phyloP scores from a whole-genome alignment of 2,888 invertebrate species.

The Drosophila paramelanica region DNA sequence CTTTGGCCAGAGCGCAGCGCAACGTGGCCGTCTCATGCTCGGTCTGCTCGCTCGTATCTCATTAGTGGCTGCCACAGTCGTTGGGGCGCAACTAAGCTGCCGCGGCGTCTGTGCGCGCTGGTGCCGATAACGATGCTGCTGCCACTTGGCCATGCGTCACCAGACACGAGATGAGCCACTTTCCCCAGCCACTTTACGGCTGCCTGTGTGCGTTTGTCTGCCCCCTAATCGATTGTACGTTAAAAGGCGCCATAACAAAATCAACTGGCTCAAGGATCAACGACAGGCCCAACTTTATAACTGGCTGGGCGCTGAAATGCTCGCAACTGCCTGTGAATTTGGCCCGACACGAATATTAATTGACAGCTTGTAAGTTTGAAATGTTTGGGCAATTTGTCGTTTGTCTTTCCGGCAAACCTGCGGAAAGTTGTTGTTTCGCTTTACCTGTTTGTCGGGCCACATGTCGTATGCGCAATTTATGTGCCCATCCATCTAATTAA shows the following conservation, averaged over 20 bases:
- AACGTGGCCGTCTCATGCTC: constrained; percentile 20
- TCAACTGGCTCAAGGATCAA: constrained; percentile 46
- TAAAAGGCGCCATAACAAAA: constrained; percentile 52
- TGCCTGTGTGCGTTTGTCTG: constrained; percentile 15
- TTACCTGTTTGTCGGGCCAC: constrained; percentile 16
- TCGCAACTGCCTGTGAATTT: constrained; percentile 43
- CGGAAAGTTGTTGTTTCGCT: background rate
- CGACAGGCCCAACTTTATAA: constrained; percentile 38
- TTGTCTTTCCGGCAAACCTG: constrained; percentile 2
- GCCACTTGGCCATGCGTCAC: constrained; percentile 58
- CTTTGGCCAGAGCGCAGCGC: constrained; percentile 5
- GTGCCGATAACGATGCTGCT: constrained; percentile 63
- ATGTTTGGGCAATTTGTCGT: constrained; percentile 49
- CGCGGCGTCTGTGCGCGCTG: constrained; percentile 33
- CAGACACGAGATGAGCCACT: constrained; percentile 34
- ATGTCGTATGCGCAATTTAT: constrained; percentile 64
- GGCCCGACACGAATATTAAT: constrained; percentile 50
- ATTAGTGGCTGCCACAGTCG: constrained; percentile 32
- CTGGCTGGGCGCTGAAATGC: constrained; percentile 13
- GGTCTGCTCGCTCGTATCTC: constrained; percentile 35
- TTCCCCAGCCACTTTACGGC: constrained; percentile 3
- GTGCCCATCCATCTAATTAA: constrained; percentile 63
- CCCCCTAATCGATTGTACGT: constrained; percentile 69
- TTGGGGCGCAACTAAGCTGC: constrained; percentile 34
- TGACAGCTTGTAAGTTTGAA: constrained; percentile 50